Conservation (phyloP, 2,113 vertebrate species). For the Podilymbus podiceps region DNA sequence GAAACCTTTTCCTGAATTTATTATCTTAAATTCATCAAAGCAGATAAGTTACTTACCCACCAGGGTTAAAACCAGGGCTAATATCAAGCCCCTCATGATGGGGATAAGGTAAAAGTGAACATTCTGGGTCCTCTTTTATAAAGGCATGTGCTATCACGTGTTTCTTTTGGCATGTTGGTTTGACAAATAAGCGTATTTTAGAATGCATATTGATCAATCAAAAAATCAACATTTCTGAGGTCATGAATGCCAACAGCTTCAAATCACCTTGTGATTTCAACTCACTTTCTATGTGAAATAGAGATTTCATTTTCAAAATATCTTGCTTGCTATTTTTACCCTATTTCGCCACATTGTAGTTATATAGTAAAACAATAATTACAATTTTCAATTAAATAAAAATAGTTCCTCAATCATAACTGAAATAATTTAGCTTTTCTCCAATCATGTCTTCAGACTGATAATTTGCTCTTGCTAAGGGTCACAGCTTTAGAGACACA, state of each 20-base stretch:
- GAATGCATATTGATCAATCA: constrained; percentile 22
- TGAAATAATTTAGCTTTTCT: neutral
- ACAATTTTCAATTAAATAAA: neutral
- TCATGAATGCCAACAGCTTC: neutral
- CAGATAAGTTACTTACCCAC: constrained; percentile 50
- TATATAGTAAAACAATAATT: neutral
- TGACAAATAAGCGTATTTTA: constrained; percentile 44
- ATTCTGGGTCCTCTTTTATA: constrained; percentile 43
- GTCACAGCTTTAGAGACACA: neutral
- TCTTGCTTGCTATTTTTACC: neutral
- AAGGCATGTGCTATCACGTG: constrained; percentile 21
- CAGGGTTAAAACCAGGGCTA: constrained; percentile 43
- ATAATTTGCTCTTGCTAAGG: neutral
- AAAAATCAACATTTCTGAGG: constrained; percentile 53
- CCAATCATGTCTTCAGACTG: neutral
- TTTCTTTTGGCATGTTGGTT: constrained; percentile 23
- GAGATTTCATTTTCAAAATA: neutral
- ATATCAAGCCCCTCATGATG: constrained; percentile 58
- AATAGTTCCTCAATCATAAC: neutral
- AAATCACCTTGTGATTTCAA: neutral
- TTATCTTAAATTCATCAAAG: neutral
- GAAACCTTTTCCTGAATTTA: neutral
- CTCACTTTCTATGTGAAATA: neutral
- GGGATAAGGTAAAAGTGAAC: constrained; percentile 1
- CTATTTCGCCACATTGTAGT: neutral